phyloP scores from a whole-genome alignment of 2,113 vertebrate species.

The Cottus gobio region DNA sequence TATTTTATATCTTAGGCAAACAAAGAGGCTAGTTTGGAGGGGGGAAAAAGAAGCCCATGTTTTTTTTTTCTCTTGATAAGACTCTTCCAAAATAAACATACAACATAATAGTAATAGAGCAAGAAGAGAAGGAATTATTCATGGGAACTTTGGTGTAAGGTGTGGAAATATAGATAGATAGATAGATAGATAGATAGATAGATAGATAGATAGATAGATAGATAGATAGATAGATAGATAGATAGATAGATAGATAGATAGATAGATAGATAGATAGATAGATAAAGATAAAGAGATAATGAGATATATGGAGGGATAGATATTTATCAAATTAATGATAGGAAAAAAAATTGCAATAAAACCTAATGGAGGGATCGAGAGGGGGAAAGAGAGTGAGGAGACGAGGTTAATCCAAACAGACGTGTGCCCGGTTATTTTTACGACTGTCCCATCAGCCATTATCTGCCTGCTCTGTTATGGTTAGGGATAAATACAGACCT shows the following conservation, averaged over 20 bases:
- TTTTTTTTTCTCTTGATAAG: conserved; percentile 60
- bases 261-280: conserved; percentile 37
- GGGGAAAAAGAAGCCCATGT: conserved; percentile 46
- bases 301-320: conserved; percentile 33
- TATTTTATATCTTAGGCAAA: conserved; percentile 60
- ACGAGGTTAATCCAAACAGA: conserved; percentile 74
- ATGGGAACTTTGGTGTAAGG: neutral
- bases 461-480: conserved; percentile 79
- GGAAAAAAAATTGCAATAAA: conserved; percentile 41
- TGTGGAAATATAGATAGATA: conserved; percentile 23
- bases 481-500: conserved; percentile 79
- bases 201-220: conserved; percentile 24
- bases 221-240: conserved; percentile 11
- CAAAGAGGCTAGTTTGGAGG: conserved; percentile 51
- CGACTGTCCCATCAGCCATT: conserved; percentile 78
- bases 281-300: conserved; percentile 33
- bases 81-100: conserved; percentile 64
- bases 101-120: conserved; percentile 28
- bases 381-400: conserved; percentile 33
- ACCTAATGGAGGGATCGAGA: conserved; percentile 50
- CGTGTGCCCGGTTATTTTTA: conserved; percentile 78
- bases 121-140: conserved; percentile 27
- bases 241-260: neutral
- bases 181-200: conserved; percentile 38
- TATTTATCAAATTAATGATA: neutral